Conservation (phyloP, 2,113 vertebrate species). For the cattle (Bos taurus) region DNA sequence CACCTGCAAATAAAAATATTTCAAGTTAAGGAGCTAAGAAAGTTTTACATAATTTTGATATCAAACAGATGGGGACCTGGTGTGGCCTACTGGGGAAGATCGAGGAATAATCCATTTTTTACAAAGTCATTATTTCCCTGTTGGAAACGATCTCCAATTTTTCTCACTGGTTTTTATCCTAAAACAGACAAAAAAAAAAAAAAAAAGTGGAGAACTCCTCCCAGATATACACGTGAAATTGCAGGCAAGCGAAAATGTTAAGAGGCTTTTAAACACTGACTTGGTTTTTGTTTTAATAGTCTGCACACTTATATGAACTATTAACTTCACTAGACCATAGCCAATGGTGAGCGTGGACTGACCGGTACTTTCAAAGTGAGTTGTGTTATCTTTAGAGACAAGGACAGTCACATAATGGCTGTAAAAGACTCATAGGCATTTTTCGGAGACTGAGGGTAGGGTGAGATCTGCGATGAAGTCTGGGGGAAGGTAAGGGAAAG, state of each 20-base stretch:
- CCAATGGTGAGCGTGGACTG: neutral
- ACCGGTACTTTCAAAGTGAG: neutral
- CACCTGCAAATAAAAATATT: neutral
- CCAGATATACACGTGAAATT: neutral
- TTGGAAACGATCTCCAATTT: neutral
- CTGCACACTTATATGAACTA: neutral
- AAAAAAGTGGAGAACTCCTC: neutral
- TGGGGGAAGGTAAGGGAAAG: accelerated
- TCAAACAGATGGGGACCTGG: neutral
- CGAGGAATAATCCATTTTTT: neutral
- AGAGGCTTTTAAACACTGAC: slow-evolving; percentile 27
- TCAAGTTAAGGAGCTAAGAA: neutral
- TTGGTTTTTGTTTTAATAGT: slow-evolving; percentile 11
- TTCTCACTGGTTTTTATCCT: neutral
- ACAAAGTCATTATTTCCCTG: neutral
- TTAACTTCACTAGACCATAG: slow-evolving; percentile 4
- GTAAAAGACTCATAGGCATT: neutral
- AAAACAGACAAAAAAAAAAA: neutral
- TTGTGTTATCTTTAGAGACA: neutral
- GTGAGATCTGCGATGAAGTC: accelerated
- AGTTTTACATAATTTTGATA: neutral
- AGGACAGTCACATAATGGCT: neutral
- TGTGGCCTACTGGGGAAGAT: neutral
- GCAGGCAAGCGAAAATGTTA: neutral
- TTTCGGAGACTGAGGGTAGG: accelerated